Percentiles rank a stretch among this genome's conserved stretches.
Evolutionary conservation across 2,113 vertebrate species (phyloP).

Genomic region (Syngnathoides biaculeatus): DNA sequence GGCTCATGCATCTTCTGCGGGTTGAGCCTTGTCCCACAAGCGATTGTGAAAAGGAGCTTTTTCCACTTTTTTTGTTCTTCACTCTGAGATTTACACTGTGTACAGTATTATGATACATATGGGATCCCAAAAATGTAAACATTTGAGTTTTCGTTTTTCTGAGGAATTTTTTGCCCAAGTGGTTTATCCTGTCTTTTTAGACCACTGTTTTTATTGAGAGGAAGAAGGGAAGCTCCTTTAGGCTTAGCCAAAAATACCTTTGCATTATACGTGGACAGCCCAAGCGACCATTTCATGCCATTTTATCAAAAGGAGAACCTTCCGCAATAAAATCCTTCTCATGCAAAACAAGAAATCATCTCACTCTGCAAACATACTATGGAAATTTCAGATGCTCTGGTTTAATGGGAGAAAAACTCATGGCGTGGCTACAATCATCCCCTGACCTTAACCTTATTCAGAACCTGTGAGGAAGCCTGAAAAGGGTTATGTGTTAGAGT

Average conservation of each 20-base stretch:
- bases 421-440: too few relatives aligned
- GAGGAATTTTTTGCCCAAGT: neutral
- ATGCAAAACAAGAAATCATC: neutral
- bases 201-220: neutral
- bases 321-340: neutral
- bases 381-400: too few relatives aligned
- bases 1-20: slow-evolving; percentile 35
- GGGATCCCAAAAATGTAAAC: neutral
- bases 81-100: neutral
- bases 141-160: neutral
- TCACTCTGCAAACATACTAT: too few relatives aligned
- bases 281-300: neutral
- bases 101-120: neutral
- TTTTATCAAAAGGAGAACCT: neutral
- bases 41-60: neutral
- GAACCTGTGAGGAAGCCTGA: too few relatives aligned
- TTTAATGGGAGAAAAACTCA: too few relatives aligned
- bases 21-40: slow-evolving; percentile 15
- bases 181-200: neutral
- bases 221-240: neutral
- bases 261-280: neutral
- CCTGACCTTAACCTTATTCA: too few relatives aligned
- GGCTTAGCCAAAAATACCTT: neutral
- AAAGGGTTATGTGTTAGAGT: too few relatives aligned
- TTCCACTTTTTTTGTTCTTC: neutral